These are phyloP conservation scores for Cephus nigrinus DNA, from an alignment of 2,888 invertebrate genomes.

Conservation along the genomic window DNA sequence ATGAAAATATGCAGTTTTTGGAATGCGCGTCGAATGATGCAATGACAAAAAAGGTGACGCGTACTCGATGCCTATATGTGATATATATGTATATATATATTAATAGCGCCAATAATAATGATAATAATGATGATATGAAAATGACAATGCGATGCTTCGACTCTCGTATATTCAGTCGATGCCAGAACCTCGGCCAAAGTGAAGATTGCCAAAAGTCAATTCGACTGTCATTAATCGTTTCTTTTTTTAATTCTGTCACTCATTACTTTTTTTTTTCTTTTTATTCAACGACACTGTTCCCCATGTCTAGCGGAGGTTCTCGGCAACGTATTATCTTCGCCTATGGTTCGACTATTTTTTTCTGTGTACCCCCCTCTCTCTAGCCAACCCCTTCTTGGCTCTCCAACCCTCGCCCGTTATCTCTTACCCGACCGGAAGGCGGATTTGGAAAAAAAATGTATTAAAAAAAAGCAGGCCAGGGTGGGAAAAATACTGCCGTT, in stretches of 20 bases:
- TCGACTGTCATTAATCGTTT: neutral
- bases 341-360: neutral
- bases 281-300: constrained; percentile 30
- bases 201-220: constrained; percentile 38
- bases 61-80: too few relatives aligned
- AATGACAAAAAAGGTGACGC: too few relatives aligned
- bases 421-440: too few relatives aligned
- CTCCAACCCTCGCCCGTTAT: neutral
- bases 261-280: neutral
- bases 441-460: neutral
- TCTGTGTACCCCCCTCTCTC: neutral
- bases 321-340: constrained; percentile 37
- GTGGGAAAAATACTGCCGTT: neutral
- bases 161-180: constrained; percentile 21
- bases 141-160: neutral
- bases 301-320: constrained; percentile 64
- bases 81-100: too few relatives aligned
- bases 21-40: too few relatives aligned
- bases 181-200: constrained; percentile 65
- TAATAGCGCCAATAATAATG: constrained; percentile 11
- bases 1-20: too few relatives aligned
- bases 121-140: neutral
- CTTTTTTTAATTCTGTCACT: constrained; percentile 8
- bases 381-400: neutral
- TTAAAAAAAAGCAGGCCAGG: neutral